Conservation (phyloP, 2,113 vertebrate species). For the Irena cyanogastra region DNA sequence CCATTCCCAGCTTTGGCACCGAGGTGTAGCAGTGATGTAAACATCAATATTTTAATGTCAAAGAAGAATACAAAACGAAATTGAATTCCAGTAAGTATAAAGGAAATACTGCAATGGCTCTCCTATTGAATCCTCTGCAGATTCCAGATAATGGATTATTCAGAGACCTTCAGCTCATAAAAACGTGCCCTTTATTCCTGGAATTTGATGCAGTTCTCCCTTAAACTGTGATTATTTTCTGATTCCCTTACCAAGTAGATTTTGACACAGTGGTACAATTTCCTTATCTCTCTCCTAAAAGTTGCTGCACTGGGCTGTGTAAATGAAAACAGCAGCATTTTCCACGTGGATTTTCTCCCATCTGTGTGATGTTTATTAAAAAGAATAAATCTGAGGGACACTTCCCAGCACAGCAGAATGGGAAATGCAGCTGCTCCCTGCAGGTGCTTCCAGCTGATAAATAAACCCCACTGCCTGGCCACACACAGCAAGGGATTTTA, state of each 20-base stretch:
- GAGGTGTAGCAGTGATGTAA: constrained; percentile 22
- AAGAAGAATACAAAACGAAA: constrained; percentile 44
- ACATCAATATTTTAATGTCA: constrained; percentile 55
- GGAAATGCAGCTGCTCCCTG: not conserved
- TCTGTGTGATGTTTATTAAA: constrained; percentile 1
- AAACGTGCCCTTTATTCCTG: constrained; percentile 26
- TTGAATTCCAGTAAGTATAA: constrained; percentile 34
- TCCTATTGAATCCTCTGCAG: constrained; percentile 42
- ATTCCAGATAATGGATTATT: constrained; percentile 63
- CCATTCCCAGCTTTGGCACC: not conserved
- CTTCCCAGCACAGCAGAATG: not conserved
- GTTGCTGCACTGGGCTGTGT: not conserved
- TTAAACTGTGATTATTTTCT: constrained; percentile 44
- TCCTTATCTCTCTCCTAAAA: constrained; percentile 23
- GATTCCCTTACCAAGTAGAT: not conserved
- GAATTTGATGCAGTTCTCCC: constrained; percentile 26
- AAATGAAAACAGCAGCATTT: constrained; percentile 10
- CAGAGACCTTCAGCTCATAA: constrained; percentile 38
- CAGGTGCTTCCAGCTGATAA: constrained; percentile 9
- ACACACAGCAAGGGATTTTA: not conserved
- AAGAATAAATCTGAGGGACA: not conserved
- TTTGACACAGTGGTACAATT: constrained; percentile 18
- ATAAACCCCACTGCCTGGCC: not conserved
- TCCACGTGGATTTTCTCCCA: not conserved
- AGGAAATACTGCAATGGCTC: not conserved